Percentiles rank a stretch among this genome's conserved stretches.
phyloP scores from a whole-genome alignment of 2,888 invertebrate species.

The Lasioglossum malachurum region DNA sequence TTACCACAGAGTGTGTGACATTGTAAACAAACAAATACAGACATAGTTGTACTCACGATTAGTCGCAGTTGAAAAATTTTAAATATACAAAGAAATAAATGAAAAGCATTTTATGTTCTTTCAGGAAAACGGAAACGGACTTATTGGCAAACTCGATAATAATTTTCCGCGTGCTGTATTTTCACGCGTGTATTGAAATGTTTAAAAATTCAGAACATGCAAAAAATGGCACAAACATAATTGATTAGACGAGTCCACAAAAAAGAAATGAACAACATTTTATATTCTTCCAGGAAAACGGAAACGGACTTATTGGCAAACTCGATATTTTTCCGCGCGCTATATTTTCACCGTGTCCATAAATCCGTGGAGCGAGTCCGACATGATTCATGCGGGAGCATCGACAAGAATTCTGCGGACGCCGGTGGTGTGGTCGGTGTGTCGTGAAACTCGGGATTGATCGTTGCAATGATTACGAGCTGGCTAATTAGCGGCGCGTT shows the following conservation, averaged over 20 bases:
- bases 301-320: background rate
- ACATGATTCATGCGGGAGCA: conserved; percentile 3
- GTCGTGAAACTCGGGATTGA: conserved; percentile 48
- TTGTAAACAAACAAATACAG: too few species aligned
- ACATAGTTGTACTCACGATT: too few species aligned
- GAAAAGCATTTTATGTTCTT: background rate
- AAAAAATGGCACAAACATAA: too few species aligned
- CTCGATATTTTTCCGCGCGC: background rate
- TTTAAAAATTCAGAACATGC: too few species aligned
- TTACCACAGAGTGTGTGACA: too few species aligned
- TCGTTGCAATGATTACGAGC: conserved; percentile 44
- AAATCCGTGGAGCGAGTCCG: background rate
- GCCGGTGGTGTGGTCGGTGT: conserved; percentile 38
- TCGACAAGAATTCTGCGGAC: conserved; percentile 30
- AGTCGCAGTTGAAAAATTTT: too few species aligned
- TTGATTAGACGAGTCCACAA: background rate
- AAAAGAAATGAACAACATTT: background rate
- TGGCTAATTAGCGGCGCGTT: conserved; percentile 62
- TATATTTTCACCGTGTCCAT: background rate
- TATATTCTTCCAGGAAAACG: background rate
- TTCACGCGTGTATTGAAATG: too few species aligned
- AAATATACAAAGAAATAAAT: background rate
- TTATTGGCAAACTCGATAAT: background rate
- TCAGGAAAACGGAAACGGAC: background rate
- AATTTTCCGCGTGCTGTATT: background rate